Percentiles rank a stretch among this genome's conserved stretches.
phyloP scores from a whole-genome alignment of 1,140 invertebrate species.

The Drosophila chauvacae region DNA sequence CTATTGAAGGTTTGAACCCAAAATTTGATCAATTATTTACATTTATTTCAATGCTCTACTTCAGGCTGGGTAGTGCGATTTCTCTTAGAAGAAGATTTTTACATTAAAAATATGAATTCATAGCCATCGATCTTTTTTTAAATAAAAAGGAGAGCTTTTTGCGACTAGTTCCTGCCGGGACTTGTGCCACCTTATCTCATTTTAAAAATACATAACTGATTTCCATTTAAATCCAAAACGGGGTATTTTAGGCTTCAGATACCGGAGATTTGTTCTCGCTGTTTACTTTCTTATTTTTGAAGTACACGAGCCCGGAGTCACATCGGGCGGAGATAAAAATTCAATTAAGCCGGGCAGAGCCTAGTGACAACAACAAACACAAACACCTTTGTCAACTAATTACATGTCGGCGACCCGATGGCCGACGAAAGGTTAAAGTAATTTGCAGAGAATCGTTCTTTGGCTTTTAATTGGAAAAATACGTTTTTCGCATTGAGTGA shows the following conservation, averaged over 20 bases:
- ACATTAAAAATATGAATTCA: not conserved
- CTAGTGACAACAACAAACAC: conserved; percentile 18
- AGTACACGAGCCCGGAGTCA: conserved; percentile 5
- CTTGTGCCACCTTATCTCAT: not conserved
- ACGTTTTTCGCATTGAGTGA: conserved; percentile 65
- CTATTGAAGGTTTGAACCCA: not conserved
- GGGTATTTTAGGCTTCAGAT: not conserved
- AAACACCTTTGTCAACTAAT: conserved; percentile 78
- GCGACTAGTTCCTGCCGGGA: not conserved
- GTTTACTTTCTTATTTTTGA: conserved; percentile 21
- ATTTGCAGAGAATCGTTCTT: conserved; percentile 54
- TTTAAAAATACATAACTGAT: not conserved
- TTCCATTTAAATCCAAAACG: not conserved
- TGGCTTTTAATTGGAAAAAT: conserved; percentile 70
- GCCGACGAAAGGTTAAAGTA: conserved; percentile 69
- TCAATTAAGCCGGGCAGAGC: conserved; percentile 62
- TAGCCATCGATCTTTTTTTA: too few relatives aligned
- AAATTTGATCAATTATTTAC: conserved; percentile 2
- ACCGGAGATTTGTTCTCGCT: too few relatives aligned
- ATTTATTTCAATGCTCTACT: not conserved
- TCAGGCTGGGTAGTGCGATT: not conserved
- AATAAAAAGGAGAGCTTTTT: not conserved
- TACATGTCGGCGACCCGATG: conserved; percentile 54
- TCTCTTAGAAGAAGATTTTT: not conserved
- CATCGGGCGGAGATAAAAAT: conserved; percentile 68